A percentile compares a stretch with the other conserved stretches of the same genome.
phyloP scores from a whole-genome alignment of 2,888 invertebrate genomes.

The Ptilodon capucinus region DNA sequence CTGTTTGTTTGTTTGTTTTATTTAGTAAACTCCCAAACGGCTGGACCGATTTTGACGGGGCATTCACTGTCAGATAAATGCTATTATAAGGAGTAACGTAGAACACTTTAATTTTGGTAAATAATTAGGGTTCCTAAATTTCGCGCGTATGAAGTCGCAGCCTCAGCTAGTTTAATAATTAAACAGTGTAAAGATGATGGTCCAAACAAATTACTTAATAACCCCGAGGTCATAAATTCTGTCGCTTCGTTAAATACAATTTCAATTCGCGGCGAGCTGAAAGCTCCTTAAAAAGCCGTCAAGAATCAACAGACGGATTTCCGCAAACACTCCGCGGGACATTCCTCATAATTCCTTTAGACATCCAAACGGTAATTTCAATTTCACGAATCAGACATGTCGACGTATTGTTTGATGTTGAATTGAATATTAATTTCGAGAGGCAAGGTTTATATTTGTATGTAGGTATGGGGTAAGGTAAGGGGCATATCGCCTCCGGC shows the following conservation, averaged over 20 bases:
- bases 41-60: no score
- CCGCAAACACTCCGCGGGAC: constrained; percentile 8
- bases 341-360: constrained; percentile 17
- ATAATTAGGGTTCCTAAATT: no score
- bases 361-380: constrained; percentile 22
- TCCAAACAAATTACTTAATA: constrained; percentile 14
- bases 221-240: constrained; percentile 18
- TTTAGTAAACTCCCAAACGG: no score
- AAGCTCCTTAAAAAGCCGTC: constrained; percentile 23
- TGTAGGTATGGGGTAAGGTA: constrained; percentile 13
- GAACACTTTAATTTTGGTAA: no score
- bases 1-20: no score
- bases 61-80: no score
- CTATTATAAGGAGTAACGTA: no score
- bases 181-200: not conserved
- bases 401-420: constrained; percentile 24
- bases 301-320: constrained; percentile 22
- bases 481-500: constrained; percentile 36
- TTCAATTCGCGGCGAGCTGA: constrained; percentile 14
- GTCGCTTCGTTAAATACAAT: constrained; percentile 23
- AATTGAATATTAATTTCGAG: constrained; percentile 22
- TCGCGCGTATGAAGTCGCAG: no score
- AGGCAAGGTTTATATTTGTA: constrained; percentile 16
- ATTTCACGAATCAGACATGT: constrained; percentile 30
- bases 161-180: not conserved